Evolutionary conservation across 92 coral and sea anemone species (phyloP).

Genomic region (Phenganax stokvisi): DNA sequence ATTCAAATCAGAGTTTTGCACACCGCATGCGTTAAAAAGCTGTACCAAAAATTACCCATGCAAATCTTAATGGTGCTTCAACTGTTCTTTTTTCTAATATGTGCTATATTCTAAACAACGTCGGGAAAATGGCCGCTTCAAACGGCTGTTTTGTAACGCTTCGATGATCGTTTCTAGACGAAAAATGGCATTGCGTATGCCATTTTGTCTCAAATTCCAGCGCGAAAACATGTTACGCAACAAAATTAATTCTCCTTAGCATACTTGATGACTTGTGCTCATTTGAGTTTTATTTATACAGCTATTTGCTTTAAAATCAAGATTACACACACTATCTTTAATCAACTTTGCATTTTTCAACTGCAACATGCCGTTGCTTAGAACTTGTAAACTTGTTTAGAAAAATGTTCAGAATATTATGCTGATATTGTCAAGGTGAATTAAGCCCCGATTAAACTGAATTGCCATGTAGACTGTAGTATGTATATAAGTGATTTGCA

Average conservation of each 20-base stretch:
- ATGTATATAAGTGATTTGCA: constrained; percentile 9
- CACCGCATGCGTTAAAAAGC: too few relatives aligned
- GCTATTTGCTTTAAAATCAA: constrained; percentile 16
- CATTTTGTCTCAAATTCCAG: background rate
- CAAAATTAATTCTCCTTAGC: background rate
- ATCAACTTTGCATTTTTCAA: constrained; percentile 15
- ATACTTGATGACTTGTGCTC: constrained; percentile 10
- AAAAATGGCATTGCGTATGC: background rate
- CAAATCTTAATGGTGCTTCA: too few relatives aligned
- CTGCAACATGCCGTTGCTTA: constrained; percentile 29
- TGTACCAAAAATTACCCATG: too few relatives aligned
- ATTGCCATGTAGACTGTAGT: background rate
- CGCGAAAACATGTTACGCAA: background rate
- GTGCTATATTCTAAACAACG: background rate
- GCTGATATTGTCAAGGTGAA: background rate
- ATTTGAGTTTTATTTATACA: constrained; percentile 14
- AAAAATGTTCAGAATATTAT: background rate
- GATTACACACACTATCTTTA: constrained; percentile 1
- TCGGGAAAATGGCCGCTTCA: constrained; percentile 1
- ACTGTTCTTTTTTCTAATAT: too few relatives aligned
- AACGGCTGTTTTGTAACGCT: background rate
- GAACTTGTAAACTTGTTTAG: background rate
- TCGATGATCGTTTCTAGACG: background rate
- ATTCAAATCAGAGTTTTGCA: too few relatives aligned
- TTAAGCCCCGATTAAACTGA: background rate